Conservation (phyloP, 2,113 vertebrate species). For the Hipposideros armiger region DNA sequence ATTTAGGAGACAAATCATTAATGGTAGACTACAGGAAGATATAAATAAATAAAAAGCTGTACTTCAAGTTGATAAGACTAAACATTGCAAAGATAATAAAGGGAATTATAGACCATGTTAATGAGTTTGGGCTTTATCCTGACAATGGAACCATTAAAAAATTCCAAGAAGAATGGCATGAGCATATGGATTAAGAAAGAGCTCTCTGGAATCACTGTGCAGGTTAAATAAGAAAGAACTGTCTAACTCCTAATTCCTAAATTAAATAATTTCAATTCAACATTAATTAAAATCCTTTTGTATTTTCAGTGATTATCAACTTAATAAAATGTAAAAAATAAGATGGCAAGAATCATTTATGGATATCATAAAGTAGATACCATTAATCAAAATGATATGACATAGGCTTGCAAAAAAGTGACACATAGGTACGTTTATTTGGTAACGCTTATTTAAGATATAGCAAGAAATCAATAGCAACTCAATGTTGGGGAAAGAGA, state of each 20-base stretch:
- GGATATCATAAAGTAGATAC: neutral
- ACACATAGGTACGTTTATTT: neutral
- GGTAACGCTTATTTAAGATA: neutral
- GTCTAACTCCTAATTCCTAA: neutral
- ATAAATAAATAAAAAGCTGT: constrained; percentile 24
- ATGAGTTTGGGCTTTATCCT: neutral
- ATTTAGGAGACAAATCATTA: neutral
- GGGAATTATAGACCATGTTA: neutral
- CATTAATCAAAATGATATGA: constrained; percentile 1
- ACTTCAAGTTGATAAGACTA: constrained; percentile 9
- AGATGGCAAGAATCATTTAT: constrained; percentile 14
- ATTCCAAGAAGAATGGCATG: constrained; percentile 4
- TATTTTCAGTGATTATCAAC: constrained; percentile 31
- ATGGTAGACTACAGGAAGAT: neutral
- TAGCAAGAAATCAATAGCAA: neutral
- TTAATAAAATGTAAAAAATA: constrained; percentile 33
- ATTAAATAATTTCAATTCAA: constrained; percentile 29
- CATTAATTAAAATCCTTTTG: neutral
- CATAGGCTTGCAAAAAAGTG: neutral
- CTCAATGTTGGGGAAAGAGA: neutral
- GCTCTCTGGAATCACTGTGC: no score
- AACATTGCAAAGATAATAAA: neutral
- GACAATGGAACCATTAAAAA: neutral
- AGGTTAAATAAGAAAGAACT: no score
- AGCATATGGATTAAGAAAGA: no score